Evolutionary conservation across 2,113 vertebrate genomes (phyloP), one percentile per base, ranked within the genome.

Genomic region (Ceuthmochares aereus): DNA sequence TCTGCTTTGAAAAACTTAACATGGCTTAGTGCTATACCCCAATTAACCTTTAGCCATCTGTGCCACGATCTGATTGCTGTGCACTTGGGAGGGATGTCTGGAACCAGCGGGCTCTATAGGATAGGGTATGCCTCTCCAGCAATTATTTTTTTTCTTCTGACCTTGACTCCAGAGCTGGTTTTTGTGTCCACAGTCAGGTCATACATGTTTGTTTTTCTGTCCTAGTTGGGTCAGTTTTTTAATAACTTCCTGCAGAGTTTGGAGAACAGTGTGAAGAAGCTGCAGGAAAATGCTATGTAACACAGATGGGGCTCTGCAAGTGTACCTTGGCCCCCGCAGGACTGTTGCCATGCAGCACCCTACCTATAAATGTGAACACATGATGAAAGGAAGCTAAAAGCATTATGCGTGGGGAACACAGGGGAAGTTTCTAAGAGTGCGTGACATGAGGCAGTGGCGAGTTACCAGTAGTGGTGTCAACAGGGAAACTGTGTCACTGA

Each of bases 51-150:
- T 34, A 36, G 37, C 10, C 55, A 16, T 36, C 58, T 82, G 37
- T 42, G 6, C 34, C 64, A 20, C 0, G 8, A 25, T 59, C 47
- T 10, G 25, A 15, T 47, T 63, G 37, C 34, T 0, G 0, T 60
- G 70, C 7, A 11, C 49, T 63, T 90, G 43, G 37, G 43, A 52
- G 40, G 18, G 15, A 11, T 76, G 18, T 21, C 49, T 76, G 72
- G 27, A 76, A 40, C 2, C 2, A 64, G 32, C 4, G 85, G 32
- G 5, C 54, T 88, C 17, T 30, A 0, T 21, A 9, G 40, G 14
- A 23, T 52, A 22, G 30, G 18, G 9, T 17, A 29, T 69, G 14
- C 7, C 11, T 69, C 40, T 60, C 32, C 23, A 42, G 18, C 26
- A 83, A 2, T 60, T 83, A 19, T 32, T 90, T 85, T 5, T 66